phyloP scores from a whole-genome alignment of 2,113 vertebrate genomes.

The Myanophis thanlyinensis region DNA sequence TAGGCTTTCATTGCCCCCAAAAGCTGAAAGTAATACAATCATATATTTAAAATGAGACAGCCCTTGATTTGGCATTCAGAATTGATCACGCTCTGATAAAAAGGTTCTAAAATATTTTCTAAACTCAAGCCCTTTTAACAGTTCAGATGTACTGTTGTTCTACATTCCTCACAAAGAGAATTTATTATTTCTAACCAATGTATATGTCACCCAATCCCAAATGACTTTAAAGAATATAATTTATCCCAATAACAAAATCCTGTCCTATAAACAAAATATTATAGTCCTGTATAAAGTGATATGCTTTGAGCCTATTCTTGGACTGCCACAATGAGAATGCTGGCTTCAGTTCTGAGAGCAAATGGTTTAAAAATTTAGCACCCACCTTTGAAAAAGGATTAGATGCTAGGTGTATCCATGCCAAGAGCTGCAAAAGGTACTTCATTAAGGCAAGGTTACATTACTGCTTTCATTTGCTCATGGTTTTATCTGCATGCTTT shows the following conservation, averaged over 20 bases:
- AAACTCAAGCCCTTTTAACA: not conserved
- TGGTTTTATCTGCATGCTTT: not conserved
- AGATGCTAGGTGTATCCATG: not conserved
- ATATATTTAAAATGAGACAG: not conserved
- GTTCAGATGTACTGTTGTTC: not conserved
- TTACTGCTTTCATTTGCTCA: not conserved
- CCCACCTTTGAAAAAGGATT: not conserved
- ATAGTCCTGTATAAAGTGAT: not conserved
- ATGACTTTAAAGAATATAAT: not conserved
- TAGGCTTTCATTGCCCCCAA: not conserved
- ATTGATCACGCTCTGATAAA: not conserved
- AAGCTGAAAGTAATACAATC: not conserved
- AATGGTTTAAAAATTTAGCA: not conserved
- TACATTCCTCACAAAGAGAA: too few species aligned
- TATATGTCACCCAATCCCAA: not conserved
- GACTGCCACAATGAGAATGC: not conserved
- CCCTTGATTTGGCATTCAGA: not conserved
- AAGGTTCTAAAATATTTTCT: not conserved
- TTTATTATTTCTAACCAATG: not conserved
- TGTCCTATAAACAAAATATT: not conserved
- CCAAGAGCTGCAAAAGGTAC: not conserved
- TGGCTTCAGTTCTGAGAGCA: not conserved
- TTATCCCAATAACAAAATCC: not conserved
- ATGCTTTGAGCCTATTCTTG: not conserved
- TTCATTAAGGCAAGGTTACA: not conserved